Percentiles rank a stretch among this genome's conserved stretches.
Evolutionary conservation across 2,888 invertebrate species (phyloP).

Genomic region (Phalangium opilio): DNA sequence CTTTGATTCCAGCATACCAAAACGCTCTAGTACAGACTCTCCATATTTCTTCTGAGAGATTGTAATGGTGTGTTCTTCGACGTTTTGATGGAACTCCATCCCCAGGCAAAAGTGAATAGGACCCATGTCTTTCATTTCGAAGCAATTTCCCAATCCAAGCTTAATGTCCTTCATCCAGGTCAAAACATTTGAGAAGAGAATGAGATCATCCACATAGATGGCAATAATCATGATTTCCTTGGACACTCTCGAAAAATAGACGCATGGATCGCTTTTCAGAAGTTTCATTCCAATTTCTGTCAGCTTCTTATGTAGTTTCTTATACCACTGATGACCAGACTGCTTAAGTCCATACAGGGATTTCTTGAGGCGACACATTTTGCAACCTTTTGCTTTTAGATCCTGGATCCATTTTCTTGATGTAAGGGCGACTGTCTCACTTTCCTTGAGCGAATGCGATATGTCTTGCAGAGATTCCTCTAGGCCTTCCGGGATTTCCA

Average conservation of each 20-base stretch:
- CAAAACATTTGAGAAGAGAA: too few species aligned
- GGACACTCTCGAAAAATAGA: neutral
- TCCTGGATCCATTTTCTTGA: too few species aligned
- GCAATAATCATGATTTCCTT: conserved; percentile 6
- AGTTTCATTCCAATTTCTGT: neutral
- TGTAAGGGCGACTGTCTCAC: too few species aligned
- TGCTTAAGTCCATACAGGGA: conserved; percentile 15
- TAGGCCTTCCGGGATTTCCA: conserved; percentile 9
- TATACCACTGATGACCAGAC: conserved; percentile 10
- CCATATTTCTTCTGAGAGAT: conserved; percentile 1
- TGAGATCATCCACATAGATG: conserved; percentile 17
- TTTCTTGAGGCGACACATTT: conserved; percentile 12
- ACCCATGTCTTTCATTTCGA: conserved; percentile 1
- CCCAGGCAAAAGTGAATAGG: conserved; percentile 3
- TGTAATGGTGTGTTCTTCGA: neutral
- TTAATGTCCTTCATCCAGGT: neutral
- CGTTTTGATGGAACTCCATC: conserved; percentile 1
- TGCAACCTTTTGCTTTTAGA: too few species aligned
- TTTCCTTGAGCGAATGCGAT: too few species aligned
- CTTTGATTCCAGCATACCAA: conserved; percentile 3
- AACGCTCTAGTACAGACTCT: conserved; percentile 1
- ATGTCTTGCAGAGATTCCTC: too few species aligned
- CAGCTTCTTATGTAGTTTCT: too few species aligned
- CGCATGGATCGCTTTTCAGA: neutral
- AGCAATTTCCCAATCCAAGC: neutral